These are phyloP conservation scores for Anoplius nigerrimus DNA, from an alignment of 2,888 invertebrate genomes.

Conservation along the genomic window DNA sequence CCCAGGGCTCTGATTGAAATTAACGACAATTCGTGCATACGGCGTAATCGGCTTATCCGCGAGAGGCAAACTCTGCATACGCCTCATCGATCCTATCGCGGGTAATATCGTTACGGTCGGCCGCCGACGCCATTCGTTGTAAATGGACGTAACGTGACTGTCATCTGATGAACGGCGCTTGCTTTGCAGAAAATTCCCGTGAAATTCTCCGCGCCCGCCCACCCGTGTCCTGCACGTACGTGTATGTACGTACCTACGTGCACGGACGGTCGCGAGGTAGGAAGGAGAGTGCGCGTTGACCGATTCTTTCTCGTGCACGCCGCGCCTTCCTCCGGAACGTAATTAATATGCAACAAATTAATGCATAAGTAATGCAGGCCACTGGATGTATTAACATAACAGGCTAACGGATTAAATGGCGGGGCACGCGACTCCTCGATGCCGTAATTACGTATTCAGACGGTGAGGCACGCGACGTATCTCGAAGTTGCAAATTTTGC, in stretches of 20 bases:
- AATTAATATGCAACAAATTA: constrained; percentile 32
- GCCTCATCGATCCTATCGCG: constrained; percentile 6
- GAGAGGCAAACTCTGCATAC: constrained; percentile 8
- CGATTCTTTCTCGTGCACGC: background rate
- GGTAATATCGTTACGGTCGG: background rate
- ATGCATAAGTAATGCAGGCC: constrained; percentile 50
- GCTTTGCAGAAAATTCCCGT: no score
- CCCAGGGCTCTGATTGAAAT: constrained; percentile 25
- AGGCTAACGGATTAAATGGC: constrained; percentile 38
- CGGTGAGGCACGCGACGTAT: constrained; percentile 19
- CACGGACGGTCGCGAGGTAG: background rate
- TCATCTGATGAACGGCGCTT: no score
- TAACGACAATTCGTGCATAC: background rate
- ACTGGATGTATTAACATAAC: constrained; percentile 59
- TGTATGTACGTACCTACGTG: no score
- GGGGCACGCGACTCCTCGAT: constrained; percentile 52
- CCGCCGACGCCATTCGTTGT: background rate
- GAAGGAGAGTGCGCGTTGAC: background rate
- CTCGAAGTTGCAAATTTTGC: constrained; percentile 18
- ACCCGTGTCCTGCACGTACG: no score
- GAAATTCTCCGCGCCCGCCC: no score
- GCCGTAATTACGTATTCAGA: constrained; percentile 17
- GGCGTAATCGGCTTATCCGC: constrained; percentile 10
- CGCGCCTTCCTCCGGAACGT: background rate
- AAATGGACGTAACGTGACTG: no score